phyloP scores from a whole-genome alignment of 2,888 invertebrate species.

The Chrysodeixis includens region DNA sequence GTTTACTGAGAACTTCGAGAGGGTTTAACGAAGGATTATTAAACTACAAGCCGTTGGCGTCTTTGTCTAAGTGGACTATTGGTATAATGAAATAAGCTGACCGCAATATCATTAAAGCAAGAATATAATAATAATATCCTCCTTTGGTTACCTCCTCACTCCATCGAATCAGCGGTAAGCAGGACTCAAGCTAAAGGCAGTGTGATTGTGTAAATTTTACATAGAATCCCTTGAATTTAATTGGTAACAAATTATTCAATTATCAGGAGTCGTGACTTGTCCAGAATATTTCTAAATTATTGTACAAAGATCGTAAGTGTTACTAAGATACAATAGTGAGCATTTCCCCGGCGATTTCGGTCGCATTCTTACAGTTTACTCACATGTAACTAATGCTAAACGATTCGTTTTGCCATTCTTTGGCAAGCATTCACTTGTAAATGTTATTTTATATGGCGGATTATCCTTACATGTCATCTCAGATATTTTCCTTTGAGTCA shows the following conservation, averaged over 20 bases:
- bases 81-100: background rate
- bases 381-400: slow-evolving; percentile 6
- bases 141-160: too few relatives aligned
- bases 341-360: background rate
- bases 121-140: too few relatives aligned
- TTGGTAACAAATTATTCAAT: too few relatives aligned
- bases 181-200: too few relatives aligned
- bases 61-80: background rate
- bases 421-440: slow-evolving; percentile 5
- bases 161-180: too few relatives aligned
- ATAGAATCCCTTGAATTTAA: too few relatives aligned
- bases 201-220: too few relatives aligned
- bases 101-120: too few relatives aligned
- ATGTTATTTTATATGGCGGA: slow-evolving; percentile 7
- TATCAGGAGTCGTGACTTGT: too few relatives aligned
- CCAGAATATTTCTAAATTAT: too few relatives aligned
- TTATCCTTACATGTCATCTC: background rate
- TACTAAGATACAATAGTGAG: background rate
- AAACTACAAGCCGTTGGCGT: background rate
- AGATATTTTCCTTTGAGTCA: background rate
- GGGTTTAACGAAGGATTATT: background rate
- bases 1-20: slow-evolving; percentile 2
- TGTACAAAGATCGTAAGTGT: background rate
- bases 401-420: slow-evolving; percentile 4
- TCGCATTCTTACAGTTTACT: background rate